Conservation (phyloP, 2,888 invertebrate genomes). For the Nemapogon koenigi region DNA sequence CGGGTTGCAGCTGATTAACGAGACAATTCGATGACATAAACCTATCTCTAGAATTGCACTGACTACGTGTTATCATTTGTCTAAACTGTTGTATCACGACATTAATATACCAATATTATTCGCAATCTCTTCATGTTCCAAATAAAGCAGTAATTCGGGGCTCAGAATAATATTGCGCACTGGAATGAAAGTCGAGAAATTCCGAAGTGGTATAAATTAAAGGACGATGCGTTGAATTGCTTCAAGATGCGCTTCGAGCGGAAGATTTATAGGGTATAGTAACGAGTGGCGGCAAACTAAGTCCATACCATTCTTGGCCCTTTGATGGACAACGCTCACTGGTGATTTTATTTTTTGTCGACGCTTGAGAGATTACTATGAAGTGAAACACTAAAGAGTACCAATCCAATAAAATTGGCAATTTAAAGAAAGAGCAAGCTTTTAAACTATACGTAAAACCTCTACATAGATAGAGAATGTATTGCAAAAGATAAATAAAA, state of each 20-base stretch:
- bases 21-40: constrained; percentile 5
- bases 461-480: too few species aligned
- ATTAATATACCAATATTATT: too few species aligned
- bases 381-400: too few species aligned
- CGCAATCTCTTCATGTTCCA: too few species aligned
- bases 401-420: too few species aligned
- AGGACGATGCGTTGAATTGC: constrained; percentile 5
- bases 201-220: constrained; percentile 26
- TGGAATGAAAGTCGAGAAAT: constrained; percentile 20
- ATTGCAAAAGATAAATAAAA: too few species aligned
- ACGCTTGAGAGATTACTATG: constrained; percentile 1
- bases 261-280: constrained; percentile 27
- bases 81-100: too few species aligned
- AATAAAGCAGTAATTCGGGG: constrained; percentile 8
- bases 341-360: constrained; percentile 3
- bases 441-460: too few species aligned
- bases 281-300: constrained; percentile 18
- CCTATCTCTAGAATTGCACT: too few species aligned
- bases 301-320: constrained; percentile 17
- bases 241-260: constrained; percentile 3
- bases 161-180: constrained; percentile 11
- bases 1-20: constrained; percentile 5
- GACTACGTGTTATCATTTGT: too few species aligned
- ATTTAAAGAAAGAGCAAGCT: too few species aligned
- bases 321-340: constrained; percentile 17